A percentile compares a stretch with the other conserved stretches of the same genome.
These are phyloP conservation scores for Choristoneura fumiferana DNA, from an alignment of 1,140 invertebrate genomes.

Conservation along the genomic window DNA sequence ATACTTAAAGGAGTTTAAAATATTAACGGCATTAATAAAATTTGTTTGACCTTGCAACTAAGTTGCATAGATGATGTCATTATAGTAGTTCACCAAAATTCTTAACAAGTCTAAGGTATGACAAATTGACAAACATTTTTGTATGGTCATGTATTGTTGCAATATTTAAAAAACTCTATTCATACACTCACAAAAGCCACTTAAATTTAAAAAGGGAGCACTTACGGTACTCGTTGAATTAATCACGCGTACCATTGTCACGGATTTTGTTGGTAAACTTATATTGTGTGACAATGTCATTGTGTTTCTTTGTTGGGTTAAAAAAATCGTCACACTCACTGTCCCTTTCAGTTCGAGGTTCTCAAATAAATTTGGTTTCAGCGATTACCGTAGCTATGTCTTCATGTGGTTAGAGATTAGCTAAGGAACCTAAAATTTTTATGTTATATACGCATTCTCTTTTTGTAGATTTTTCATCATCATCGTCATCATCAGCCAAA, in stretches of 20 bases:
- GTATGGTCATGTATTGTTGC: neutral
- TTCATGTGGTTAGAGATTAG: conserved; percentile 23
- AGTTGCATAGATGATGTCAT: no score
- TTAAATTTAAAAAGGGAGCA: conserved; percentile 34
- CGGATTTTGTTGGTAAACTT: conserved; percentile 60
- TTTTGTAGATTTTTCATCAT: no score
- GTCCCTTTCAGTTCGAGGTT: conserved; percentile 28
- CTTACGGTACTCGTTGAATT: conserved; percentile 50
- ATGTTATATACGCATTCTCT: no score
- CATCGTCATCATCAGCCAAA: no score
- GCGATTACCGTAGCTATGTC: conserved; percentile 35
- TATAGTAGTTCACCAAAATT: neutral
- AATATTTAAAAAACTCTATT: conserved; percentile 12
- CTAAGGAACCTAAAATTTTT: no score
- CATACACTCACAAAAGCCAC: neutral
- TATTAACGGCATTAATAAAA: no score
- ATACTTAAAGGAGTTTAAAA: no score
- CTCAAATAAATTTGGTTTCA: conserved; percentile 39
- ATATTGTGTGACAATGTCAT: conserved; percentile 40
- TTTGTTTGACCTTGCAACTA: no score
- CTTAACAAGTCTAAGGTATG: neutral
- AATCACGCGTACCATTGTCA: conserved; percentile 51
- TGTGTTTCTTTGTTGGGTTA: conserved; percentile 42
- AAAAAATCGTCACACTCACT: conserved; percentile 31
- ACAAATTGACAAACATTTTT: conserved; percentile 16